Evolutionary conservation across 2,888 invertebrate genomes (phyloP), one percentile per base, ranked within the genome.

Genomic region (Apotomis capreana): DNA sequence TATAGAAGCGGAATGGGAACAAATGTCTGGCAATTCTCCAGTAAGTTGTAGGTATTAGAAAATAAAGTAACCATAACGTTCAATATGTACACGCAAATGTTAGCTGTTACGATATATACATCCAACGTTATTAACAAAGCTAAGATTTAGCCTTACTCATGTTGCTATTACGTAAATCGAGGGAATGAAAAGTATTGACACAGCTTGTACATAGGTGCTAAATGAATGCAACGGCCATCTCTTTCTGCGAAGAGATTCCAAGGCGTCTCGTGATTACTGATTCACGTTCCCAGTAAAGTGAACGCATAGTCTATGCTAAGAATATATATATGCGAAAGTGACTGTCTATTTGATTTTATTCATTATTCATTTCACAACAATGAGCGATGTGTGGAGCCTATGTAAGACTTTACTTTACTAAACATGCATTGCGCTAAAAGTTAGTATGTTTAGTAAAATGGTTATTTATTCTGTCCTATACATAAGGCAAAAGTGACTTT

Each of bases 281-380:
- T 76, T 86, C 84, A 84, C 75, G 76, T 74, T 76, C 77, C 78
- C 78, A 81, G 74, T 81, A 81, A 63, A 80, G 74, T 79, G 76
- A 77, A 68, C 63, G 61, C 70, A 52, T 57, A 37, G 52, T 9
- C 44, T 44, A 55, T 37, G 54, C 55, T 49, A 61, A 54, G 54
- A 61, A 61, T 55, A 49, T 37, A 51, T 52, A 54, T 65, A 26
- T 26, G 64, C 10, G 65, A 65, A 57, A 65, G 65, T 63, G 51
- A 36, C 62, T 57, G 55, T 65, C 40, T 64, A n/a, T 65, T 64
- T 65, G 54, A 55, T 55, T 64, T 63, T 54, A 63, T 63, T 63
- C 63, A 63, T 54, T 55, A 57, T 55, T 46, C 65, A 65, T 26
- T n/a, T 13, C 52, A 40, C 54, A 64, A 54, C 64, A 46, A 64